Evolutionary conservation across 2,113 vertebrate genomes (phyloP), one percentile per base, ranked within the genome.

Genomic region (Phalacrocorax pelagicus): DNA sequence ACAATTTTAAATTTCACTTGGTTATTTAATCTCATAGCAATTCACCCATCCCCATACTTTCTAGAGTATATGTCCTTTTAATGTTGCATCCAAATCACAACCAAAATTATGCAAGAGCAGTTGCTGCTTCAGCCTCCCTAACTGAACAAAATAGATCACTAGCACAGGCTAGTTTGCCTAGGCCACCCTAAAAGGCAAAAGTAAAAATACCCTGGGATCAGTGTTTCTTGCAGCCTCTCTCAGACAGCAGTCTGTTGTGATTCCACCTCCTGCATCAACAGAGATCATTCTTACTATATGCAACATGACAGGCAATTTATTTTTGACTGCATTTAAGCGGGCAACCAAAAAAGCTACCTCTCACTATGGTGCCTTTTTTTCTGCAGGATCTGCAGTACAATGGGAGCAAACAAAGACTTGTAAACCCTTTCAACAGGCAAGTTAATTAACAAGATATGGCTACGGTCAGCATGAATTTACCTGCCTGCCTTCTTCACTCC

Each of bases 391-490:
- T 84, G 88, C 70, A 95, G 44, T 74, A 92, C 1, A 4, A 81
- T 34, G 77, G 29, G 40, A 84, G 57, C 44, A 79, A 69, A 92
- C 69, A 77, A 88, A 96, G 86, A 91, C 95, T 85, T 75, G 54
- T 89, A 96, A 96, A 94, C 87, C 81, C 80, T 94, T 94, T 94
- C 86, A 96, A 70, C 69, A 89, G 77, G 65, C 2, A 0, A 84
- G 75, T 52, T 93, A 96, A 97, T 92, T 96, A 96, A 63, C 16
- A 71, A 79, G 61, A 72, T 86, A 90, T 1, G 36, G 65, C 92
- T 92, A 81, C 0, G 21, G 94, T 95, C 96, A 96, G 84, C 88
- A 93, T 81, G 49, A 96, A 83, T 93, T 78, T 93, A 96, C 90
- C 75, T 94, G 75, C 46, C 63, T 78, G 67, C 72, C 47, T 88